Base-by-base conservation (phyloP, 2,888 invertebrate species). In the Glaucopsyche alexis region DNA sequence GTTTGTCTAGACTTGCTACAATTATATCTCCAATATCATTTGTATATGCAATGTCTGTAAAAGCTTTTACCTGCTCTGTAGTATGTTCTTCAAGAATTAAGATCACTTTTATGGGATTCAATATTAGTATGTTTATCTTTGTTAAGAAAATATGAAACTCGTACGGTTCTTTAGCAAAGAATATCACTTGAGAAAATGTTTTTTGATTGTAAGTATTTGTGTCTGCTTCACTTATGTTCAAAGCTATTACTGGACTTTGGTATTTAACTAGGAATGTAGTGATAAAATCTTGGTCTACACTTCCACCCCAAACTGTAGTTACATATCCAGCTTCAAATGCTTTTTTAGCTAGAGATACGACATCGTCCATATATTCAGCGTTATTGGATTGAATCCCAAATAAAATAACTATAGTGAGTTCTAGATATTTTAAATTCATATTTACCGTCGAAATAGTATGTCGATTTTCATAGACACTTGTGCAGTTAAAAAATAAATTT, bases 21-120 rank as follows among this genome's bases (percentile, higher is more conserved):
- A 87, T 77, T 45, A 89, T 78, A 71, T 89, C 82, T n/a, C 80
- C 78, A 8, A 88, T 77, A 73, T 86, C 85, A 76, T 83, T 81
- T 16, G 82, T 76, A 83, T 84, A 84, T 8, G 88, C 83, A 47
- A 76, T 77, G 79, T 83, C 76, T 38, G 82, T 86, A 14, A 80
- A 78, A 50, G 75, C 73, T 8, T 45, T 70, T 47, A 52, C 73
- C 71, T 55, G 83, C 40, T 49, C 80, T 76, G 47, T 77, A 52
- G 13, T 75, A 29, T 16, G 74, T 3, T 80, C 70, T 16, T 79
- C 78, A 2, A 86, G 71, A 14, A 87, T 79, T 40, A 85, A 75
- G 74, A 89, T 80, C 2, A 87, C 76, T 38, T 76, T 79, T 65
- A 87, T 81, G 0, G 85, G 79, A 50, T 75, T 73, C 14, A 81